Conservation (phyloP, 2,113 vertebrate genomes). For the Psilopsiagon aymara region DNA sequence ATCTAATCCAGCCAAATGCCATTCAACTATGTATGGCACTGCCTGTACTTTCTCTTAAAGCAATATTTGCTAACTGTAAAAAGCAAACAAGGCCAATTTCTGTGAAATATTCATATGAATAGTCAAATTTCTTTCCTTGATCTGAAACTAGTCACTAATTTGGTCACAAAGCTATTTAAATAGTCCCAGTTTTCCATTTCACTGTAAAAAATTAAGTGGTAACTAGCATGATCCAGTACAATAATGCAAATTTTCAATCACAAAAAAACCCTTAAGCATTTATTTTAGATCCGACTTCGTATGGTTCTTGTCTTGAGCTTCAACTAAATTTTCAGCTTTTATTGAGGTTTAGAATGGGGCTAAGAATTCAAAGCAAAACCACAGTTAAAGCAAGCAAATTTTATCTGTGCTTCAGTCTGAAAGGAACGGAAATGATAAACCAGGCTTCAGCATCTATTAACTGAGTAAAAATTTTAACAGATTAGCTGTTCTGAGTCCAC, state of each 20-base stretch:
- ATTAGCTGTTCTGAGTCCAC: not conserved
- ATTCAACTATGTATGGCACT: not conserved
- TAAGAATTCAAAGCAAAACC: not conserved
- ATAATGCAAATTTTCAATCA: not conserved
- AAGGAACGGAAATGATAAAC: not conserved
- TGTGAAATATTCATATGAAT: not conserved
- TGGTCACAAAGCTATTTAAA: not conserved
- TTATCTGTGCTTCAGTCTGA: not conserved
- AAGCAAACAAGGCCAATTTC: not conserved
- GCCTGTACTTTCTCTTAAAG: not conserved
- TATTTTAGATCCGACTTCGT: not conserved
- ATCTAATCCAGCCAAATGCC: not conserved
- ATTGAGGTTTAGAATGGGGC: not conserved
- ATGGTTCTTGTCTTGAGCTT: not conserved
- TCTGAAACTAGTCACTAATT: not conserved
- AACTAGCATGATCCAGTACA: not conserved
- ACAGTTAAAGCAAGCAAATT: not conserved
- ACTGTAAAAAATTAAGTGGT: not conserved
- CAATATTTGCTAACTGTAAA: not conserved
- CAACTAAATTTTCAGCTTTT: not conserved
- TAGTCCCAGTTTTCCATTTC: not conserved
- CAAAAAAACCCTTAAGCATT: not conserved
- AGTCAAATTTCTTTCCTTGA: not conserved
- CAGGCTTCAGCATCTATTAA: not conserved
- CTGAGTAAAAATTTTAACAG: not conserved